These are phyloP conservation scores for Sarcoramphus papa DNA, from an alignment of 2,797 vertebrate species.

Conservation along the genomic window DNA sequence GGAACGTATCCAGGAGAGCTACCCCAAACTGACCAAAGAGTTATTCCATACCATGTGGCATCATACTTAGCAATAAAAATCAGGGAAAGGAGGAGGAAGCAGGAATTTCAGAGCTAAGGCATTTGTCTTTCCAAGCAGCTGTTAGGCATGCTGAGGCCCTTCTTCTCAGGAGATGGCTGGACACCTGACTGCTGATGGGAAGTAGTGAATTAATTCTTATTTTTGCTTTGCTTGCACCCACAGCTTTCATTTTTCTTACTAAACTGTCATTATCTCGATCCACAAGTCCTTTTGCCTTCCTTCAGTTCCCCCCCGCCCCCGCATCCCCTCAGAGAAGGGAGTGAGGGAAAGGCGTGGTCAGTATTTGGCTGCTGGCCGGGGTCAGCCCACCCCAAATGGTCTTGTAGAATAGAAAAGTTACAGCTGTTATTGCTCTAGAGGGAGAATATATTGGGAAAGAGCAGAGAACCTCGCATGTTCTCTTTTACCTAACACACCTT, in stretches of 20 bases:
- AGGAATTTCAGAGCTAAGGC: not conserved
- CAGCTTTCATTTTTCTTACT: not conserved
- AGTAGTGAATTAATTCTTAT: not conserved
- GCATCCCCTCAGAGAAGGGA: not conserved
- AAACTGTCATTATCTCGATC: not conserved
- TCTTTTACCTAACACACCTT: not conserved
- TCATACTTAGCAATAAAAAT: not conserved
- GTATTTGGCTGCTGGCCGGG: not conserved
- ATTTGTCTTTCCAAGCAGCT: not conserved
- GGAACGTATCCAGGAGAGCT: not conserved
- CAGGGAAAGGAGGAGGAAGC: not conserved
- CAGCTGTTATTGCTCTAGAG: not conserved
- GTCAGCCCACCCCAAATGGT: not conserved
- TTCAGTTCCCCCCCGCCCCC: not conserved
- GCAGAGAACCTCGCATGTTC: fast-evolving
- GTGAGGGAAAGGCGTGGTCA: not conserved
- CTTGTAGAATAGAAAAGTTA: not conserved
- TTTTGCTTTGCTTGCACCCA: not conserved
- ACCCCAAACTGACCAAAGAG: not conserved
- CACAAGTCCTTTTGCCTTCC: not conserved
- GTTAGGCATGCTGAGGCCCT: not conserved
- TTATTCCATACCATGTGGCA: not conserved
- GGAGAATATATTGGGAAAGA: not conserved
- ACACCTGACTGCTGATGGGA: not conserved
- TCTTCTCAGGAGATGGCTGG: not conserved